Evolutionary conservation across 2,888 invertebrate species (phyloP).

Genomic region (Pediacus dermestoides): DNA sequence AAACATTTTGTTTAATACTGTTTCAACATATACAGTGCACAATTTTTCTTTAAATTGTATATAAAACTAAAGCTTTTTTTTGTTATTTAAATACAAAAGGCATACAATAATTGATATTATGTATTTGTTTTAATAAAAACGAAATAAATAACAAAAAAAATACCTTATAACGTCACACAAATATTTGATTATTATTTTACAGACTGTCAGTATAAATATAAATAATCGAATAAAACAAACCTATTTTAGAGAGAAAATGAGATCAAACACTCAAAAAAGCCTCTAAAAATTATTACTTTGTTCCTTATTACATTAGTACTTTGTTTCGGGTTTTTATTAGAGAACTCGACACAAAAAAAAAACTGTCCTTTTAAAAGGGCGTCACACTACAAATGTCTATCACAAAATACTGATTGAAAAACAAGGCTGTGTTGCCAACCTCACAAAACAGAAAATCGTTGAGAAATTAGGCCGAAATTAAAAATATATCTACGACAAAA

Average conservation of each 20-base stretch:
- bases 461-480: constrained; percentile 31
- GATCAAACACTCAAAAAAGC: not conserved
- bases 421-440: no score
- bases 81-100: constrained; percentile 36
- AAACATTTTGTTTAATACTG: constrained; percentile 43
- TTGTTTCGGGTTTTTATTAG: no score
- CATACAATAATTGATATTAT: constrained; percentile 36
- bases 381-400: constrained; percentile 18
- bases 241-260: no score
- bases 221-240: no score
- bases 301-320: not conserved
- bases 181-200: constrained; percentile 2
- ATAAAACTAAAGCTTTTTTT: constrained; percentile 40
- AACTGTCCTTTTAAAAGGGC: not conserved
- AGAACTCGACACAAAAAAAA: not conserved
- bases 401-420: constrained; percentile 30
- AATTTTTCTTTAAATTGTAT: constrained; percentile 35
- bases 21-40: constrained; percentile 44
- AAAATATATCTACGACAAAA: constrained; percentile 11
- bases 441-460: constrained; percentile 25
- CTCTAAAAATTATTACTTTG: not conserved
- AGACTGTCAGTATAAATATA: no score
- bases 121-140: not conserved
- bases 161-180: not conserved
- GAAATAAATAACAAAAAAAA: not conserved